Conservation (phyloP, 2,888 invertebrate species). For the Gastracanthus pulcherrimus region DNA sequence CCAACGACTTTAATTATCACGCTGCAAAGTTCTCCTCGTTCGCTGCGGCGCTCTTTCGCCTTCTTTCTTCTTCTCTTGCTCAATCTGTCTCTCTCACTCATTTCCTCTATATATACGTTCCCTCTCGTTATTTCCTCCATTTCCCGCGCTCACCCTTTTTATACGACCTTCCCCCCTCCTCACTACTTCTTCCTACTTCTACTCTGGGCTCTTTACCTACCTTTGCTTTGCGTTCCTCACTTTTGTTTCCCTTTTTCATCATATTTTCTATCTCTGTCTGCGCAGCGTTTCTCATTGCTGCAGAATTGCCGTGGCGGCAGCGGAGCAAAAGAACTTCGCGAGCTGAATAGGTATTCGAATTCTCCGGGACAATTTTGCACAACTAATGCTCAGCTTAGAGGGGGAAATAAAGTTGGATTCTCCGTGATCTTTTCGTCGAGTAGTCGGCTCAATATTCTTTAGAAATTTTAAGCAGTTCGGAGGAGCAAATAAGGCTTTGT, state of each 20-base stretch:
- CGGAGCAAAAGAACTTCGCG: neutral
- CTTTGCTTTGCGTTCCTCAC: neutral
- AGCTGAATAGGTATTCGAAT: neutral
- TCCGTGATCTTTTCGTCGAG: neutral
- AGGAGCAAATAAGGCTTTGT: neutral
- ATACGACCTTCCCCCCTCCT: neutral
- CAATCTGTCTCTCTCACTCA: neutral
- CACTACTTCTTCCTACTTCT: neutral
- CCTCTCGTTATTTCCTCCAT: slow-evolving; percentile 9
- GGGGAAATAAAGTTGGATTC: neutral
- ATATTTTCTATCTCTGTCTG: too few species aligned
- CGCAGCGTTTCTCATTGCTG: neutral
- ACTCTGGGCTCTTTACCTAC: too few species aligned
- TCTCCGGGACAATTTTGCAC: neutral
- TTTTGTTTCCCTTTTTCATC: neutral
- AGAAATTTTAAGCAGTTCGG: neutral
- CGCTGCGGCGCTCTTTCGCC: neutral
- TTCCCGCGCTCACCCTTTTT: neutral
- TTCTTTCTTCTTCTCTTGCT: neutral
- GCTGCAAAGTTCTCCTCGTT: neutral
- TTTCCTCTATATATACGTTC: neutral
- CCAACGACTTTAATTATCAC: slow-evolving; percentile 43
- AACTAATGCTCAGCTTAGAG: neutral
- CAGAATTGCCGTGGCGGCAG: too few species aligned
- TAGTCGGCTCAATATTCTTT: neutral